Percentiles rank a stretch among this genome's conserved stretches.
phyloP scores from a whole-genome alignment of 2,113 vertebrate species.

The Psephotus haematonotus region DNA sequence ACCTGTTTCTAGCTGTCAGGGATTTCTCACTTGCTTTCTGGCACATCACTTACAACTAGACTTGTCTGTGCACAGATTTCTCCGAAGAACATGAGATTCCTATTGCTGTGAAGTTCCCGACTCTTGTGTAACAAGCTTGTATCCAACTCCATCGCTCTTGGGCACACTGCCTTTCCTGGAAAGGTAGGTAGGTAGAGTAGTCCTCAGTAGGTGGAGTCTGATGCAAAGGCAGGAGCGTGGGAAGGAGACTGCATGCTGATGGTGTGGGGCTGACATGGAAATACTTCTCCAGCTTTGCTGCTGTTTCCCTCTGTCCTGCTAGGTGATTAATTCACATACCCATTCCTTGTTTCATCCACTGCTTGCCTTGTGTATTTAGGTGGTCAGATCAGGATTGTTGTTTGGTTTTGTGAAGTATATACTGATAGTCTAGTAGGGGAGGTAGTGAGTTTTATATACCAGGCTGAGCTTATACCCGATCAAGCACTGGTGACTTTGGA shows the following conservation, averaged over 20 bases:
- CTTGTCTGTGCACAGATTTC: neutral
- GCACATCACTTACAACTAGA: neutral
- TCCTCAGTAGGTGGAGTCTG: rapidly evolving
- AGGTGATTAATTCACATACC: neutral
- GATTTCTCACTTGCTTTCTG: neutral
- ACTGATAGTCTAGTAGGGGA: neutral
- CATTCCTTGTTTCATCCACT: neutral
- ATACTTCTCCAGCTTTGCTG: neutral
- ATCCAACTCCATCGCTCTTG: rapidly evolving
- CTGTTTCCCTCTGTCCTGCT: neutral
- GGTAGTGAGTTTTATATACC: neutral
- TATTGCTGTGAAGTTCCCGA: neutral
- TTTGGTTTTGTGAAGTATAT: neutral
- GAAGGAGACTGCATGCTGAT: rapidly evolving
- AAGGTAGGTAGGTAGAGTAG: neutral
- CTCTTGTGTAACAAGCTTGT: rapidly evolving
- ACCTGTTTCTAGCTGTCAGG: neutral
- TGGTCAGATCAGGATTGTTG: neutral
- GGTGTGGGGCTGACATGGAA: neutral
- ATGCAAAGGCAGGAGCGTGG: neutral
- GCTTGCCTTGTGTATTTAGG: neutral
- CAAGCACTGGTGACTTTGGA: neutral
- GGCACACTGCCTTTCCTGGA: neutral
- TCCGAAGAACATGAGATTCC: neutral
- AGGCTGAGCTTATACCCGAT: neutral